Conservation (phyloP, 2,113 vertebrate genomes). For the Salvelinus alpinus region DNA sequence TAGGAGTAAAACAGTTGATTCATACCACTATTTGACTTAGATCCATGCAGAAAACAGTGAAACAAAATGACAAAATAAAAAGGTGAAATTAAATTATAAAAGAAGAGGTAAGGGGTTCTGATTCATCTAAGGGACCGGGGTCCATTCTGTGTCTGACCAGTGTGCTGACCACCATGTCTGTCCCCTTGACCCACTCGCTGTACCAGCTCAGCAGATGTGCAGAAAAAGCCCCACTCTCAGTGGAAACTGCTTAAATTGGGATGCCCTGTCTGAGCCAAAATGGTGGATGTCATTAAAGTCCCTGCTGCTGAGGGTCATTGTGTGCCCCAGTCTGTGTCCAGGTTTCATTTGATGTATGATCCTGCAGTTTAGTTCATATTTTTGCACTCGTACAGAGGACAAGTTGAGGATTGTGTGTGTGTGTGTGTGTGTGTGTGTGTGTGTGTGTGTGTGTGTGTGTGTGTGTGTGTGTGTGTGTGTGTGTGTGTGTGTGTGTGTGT, state of each 20-base stretch:
- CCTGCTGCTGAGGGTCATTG: slow-evolving; percentile 59
- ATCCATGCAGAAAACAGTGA: slow-evolving; percentile 24
- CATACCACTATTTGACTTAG: slow-evolving; percentile 45
- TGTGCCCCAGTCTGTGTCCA: slow-evolving; percentile 44
- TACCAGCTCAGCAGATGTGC: slow-evolving; percentile 72
- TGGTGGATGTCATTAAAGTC: slow-evolving; percentile 66
- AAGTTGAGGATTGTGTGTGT: too few species aligned
- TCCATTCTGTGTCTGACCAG: slow-evolving; percentile 55
- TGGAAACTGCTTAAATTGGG: slow-evolving; percentile 42
- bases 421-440: too few species aligned
- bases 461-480: too few species aligned
- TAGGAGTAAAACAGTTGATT: slow-evolving; percentile 35
- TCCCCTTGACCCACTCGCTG: slow-evolving; percentile 73
- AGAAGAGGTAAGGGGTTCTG: slow-evolving; percentile 18
- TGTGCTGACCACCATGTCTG: slow-evolving; percentile 33
- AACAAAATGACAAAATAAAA: slow-evolving; percentile 19
- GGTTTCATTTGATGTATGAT: slow-evolving; percentile 64
- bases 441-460: too few species aligned
- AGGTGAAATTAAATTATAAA: slow-evolving; percentile 44
- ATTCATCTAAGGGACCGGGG: slow-evolving; percentile 56
- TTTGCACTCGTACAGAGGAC: too few species aligned
- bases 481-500: too few species aligned
- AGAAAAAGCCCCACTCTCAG: slow-evolving; percentile 65
- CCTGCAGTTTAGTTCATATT: slow-evolving; percentile 26
- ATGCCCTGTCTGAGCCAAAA: slow-evolving; percentile 41